Evolutionary conservation across 2,888 invertebrate genomes (phyloP).

Genomic region (Drepana falcataria): DNA sequence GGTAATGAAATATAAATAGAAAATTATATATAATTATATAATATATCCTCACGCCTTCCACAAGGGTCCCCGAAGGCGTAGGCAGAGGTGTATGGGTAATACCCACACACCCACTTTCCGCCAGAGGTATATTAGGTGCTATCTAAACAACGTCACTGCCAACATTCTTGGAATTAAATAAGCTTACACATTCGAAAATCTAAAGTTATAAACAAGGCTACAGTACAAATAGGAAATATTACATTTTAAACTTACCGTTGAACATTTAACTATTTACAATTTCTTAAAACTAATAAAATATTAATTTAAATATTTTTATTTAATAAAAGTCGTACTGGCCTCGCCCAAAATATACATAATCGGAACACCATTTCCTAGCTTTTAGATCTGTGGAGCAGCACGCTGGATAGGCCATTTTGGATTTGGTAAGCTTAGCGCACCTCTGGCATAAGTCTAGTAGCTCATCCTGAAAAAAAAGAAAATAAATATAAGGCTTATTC

Average conservation of each 20-base stretch:
- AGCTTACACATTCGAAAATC: too few relatives aligned
- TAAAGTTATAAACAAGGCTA: too few relatives aligned
- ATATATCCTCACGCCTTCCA: too few relatives aligned
- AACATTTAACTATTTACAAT: background rate
- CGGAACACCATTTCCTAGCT: constrained; percentile 78
- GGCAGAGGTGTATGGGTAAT: too few relatives aligned
- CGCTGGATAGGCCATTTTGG: constrained; percentile 75
- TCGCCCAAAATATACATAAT: constrained; percentile 77
- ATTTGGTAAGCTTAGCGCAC: constrained; percentile 81
- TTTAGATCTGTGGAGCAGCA: constrained; percentile 79
- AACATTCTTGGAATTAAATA: too few relatives aligned
- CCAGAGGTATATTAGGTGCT: too few relatives aligned
- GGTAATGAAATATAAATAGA: too few relatives aligned
- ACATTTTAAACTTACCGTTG: background rate
- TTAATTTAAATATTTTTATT: background rate
- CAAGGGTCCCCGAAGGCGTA: too few relatives aligned
- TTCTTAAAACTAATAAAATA: background rate
- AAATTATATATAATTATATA: too few relatives aligned
- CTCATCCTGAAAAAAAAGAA: constrained; percentile 57
- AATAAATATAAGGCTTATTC: background rate
- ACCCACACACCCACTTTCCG: too few relatives aligned
- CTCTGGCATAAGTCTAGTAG: constrained; percentile 78
- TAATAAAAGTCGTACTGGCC: constrained; percentile 55
- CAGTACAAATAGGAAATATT: background rate
- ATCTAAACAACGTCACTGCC: too few relatives aligned